Percentiles rank a stretch among this genome's conserved stretches.
Evolutionary conservation across 30 jellyfish, hydroid and myxozoan genomes (phyloP).

Genomic region (Clytia hemisphaerica): DNA sequence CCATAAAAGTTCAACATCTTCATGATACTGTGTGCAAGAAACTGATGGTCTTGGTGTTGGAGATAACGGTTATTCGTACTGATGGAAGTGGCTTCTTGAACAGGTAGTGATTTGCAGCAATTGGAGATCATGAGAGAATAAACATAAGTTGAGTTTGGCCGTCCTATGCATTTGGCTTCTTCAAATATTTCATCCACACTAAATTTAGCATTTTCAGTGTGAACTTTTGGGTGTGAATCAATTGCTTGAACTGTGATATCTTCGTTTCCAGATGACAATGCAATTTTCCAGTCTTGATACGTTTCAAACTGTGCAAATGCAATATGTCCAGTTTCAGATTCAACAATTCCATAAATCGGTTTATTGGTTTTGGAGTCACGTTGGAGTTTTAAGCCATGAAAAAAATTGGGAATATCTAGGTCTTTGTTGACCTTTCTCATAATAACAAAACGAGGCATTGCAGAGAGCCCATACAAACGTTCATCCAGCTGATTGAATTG

Average conservation of each 20-base stretch:
- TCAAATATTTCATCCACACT: constrained; percentile 3
- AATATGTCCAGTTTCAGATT: not conserved
- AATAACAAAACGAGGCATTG: constrained; percentile 17
- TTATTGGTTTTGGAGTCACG: not conserved
- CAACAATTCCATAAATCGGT: not conserved
- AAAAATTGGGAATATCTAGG: not conserved
- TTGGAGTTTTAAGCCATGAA: not conserved
- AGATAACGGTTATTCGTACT: not conserved
- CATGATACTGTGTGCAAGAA: constrained; percentile 9
- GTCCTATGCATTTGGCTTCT: constrained; percentile 7
- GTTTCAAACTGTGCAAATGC: constrained; percentile 23
- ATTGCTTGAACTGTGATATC: too few relatives aligned
- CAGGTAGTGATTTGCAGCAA: not conserved
- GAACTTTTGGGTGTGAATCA: constrained; percentile 2
- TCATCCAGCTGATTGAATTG: not conserved
- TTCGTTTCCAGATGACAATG: not conserved
- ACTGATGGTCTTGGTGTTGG: constrained; percentile 11
- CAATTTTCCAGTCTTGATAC: constrained; percentile 9
- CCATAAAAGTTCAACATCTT: constrained; percentile 9
- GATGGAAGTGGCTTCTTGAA: not conserved
- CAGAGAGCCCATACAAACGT: constrained; percentile 10
- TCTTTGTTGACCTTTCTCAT: not conserved
- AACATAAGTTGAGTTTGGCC: constrained; percentile 21
- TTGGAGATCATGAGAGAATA: not conserved
- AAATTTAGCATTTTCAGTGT: constrained; percentile 2